Base-by-base conservation (phyloP, 1,140 invertebrate genomes). In the Bombus consobrinus region DNA sequence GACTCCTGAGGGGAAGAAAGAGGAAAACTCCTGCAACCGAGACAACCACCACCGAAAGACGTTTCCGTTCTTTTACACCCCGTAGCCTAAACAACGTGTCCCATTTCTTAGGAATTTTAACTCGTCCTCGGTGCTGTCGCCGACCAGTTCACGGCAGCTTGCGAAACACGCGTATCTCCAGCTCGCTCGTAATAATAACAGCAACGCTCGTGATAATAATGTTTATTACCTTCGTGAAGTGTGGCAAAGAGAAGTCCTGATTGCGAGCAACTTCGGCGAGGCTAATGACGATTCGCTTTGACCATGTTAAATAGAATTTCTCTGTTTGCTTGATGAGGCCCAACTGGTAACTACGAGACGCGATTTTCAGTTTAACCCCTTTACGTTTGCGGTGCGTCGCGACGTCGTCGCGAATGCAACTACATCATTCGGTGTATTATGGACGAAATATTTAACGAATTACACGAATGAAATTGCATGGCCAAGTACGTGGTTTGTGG, bases 1-100 rank as follows among this genome's bases (percentile, higher is more conserved):
- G 93, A 85, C 92, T 94, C 92, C 91, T 90, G 87, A 90, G 93
- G 91, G 83, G 88, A 80, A 88, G 88, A 81, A 85, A 85, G 85
- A 87, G 81, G 81, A 78, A 32, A 22, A 62, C 74, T 69, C 62
- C 75, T 32, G 71, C 72, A n/a, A 1, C n/a, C 66, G 28, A 41
- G 39, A 78, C 85, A 57, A 66, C 82, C 39, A 68, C 47, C 59
- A 37, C 39, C 57, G 53, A 62, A 75, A 41, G 69, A 47, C 66
- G 47, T 68, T 80, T 15, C 62, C 76, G 18, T 78, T 43, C 73
- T 62, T 76, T 75, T 75, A n/a, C 83, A 68, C 62, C 37, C 39
- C 28, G 22, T n/a, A 68, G 32, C 62, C 43, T 25, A 73, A 32
- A 32, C 68, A 41, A 43, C 41, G 68, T 71, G 75, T 76, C 59